Percentiles rank a stretch among this genome's conserved stretches.
Conservation (phyloP, 2,113 vertebrate species). For the Neopipo cinnamomea region DNA sequence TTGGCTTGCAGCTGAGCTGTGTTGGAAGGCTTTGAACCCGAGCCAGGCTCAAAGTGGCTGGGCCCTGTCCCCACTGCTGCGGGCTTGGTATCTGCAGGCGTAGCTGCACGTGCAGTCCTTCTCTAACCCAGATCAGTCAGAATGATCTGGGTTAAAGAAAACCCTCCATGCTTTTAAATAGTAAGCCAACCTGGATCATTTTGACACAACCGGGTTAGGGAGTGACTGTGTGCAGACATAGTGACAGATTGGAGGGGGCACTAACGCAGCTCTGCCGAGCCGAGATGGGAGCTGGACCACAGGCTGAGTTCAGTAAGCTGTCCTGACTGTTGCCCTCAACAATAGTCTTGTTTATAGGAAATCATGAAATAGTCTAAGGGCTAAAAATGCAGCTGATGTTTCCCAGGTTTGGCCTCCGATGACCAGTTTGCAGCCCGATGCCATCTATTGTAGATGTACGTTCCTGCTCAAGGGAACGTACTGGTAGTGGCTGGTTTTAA, state of each 20-base stretch:
- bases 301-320: background rate
- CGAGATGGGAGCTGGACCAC: background rate
- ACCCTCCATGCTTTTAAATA: conserved; percentile 50
- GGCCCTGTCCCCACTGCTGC: background rate
- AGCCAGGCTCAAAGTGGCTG: background rate
- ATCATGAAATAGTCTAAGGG: background rate
- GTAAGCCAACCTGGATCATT: conserved; percentile 57
- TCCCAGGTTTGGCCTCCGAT: background rate
- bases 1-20: background rate
- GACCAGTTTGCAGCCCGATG: background rate
- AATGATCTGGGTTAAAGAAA: conserved; percentile 51
- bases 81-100: background rate
- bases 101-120: background rate
- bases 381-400: background rate
- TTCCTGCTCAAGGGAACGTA: background rate
- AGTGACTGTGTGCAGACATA: rapidly evolving
- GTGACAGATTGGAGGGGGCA: background rate
- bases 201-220: conserved; percentile 62
- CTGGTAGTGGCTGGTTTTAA: background rate
- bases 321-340: background rate
- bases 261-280: background rate
- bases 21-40: background rate
- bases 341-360: background rate
- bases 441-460: background rate
- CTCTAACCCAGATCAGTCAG: conserved; percentile 60